These are phyloP conservation scores for Cephus cinctus DNA, from an alignment of 1,140 invertebrate species.

Conservation along the genomic window DNA sequence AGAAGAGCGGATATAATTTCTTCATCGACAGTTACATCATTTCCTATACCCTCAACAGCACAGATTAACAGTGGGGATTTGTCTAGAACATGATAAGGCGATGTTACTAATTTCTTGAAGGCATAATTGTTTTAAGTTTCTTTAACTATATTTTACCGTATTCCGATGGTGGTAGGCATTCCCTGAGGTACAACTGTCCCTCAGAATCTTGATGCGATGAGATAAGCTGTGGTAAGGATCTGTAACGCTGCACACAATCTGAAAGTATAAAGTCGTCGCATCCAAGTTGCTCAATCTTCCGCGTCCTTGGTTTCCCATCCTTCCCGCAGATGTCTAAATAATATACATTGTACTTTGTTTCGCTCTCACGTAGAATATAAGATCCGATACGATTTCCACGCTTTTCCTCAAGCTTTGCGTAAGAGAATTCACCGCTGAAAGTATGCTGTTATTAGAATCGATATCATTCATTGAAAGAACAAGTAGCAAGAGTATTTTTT, in stretches of 20 bases:
- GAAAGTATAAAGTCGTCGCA: conserved; percentile 55
- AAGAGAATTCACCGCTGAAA: conserved; percentile 76
- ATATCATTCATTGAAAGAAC: conserved; percentile 17
- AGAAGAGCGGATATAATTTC: conserved; percentile 41
- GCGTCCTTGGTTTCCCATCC: conserved; percentile 71
- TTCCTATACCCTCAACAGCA: conserved; percentile 43
- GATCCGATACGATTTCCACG: conserved; percentile 71
- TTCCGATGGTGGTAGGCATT: conserved; percentile 82
- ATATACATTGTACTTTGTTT: conserved; percentile 73
- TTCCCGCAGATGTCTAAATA: conserved; percentile 78
- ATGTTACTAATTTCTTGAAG: neutral
- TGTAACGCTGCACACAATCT: conserved; percentile 57
- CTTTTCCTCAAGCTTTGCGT: conserved; percentile 78
- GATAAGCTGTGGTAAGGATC: conserved; percentile 64
- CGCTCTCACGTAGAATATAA: conserved; percentile 80
- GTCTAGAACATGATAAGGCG: conserved; percentile 57
- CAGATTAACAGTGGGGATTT: conserved; percentile 74
- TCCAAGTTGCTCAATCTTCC: conserved; percentile 61
- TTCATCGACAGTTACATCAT: conserved; percentile 45
- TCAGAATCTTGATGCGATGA: conserved; percentile 61
- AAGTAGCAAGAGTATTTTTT: conserved; percentile 16
- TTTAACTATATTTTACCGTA: conserved; percentile 63
- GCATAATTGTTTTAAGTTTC: conserved; percentile 5
- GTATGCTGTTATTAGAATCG: too few relatives aligned
- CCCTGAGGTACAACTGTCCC: conserved; percentile 61